Conservation (phyloP, 2,797 vertebrate genomes). For the Neosalanx taihuensis region DNA sequence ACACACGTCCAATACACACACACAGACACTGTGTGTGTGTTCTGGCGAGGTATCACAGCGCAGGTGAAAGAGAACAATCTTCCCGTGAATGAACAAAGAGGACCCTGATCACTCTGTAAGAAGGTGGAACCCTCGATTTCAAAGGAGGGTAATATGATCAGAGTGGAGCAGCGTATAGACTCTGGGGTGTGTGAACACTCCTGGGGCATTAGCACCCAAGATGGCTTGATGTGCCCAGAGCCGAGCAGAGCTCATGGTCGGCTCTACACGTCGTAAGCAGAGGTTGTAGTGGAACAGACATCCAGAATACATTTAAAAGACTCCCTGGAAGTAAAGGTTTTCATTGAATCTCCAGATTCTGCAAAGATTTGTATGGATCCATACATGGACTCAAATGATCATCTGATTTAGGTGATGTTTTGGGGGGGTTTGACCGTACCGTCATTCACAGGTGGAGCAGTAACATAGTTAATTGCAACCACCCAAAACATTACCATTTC, state of each 20-base stretch:
- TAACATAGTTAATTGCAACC: no score
- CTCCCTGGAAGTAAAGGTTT: constrained; percentile 26
- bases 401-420: no score
- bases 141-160: constrained; percentile 46
- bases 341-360: no score
- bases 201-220: constrained; percentile 42
- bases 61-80: constrained; percentile 41
- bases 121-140: constrained; percentile 49
- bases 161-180: constrained; percentile 36
- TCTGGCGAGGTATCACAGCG: constrained; percentile 36
- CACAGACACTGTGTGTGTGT: constrained; percentile 27
- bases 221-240: constrained; percentile 26
- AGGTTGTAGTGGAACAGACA: constrained; percentile 55
- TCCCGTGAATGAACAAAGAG: constrained; percentile 38
- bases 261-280: constrained; percentile 35
- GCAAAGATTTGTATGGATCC: constrained; percentile 54
- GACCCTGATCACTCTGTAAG: constrained; percentile 42
- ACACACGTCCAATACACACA: constrained; percentile 17
- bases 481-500: no score
- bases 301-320: constrained; percentile 54
- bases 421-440: constrained; percentile 10
- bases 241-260: constrained; percentile 11
- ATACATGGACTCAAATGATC: constrained; percentile 14
- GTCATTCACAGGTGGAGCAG: not conserved
- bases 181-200: constrained; percentile 47